Evolutionary conservation across 2,888 invertebrate species (phyloP).

Genomic region (Brenthis daphne): DNA sequence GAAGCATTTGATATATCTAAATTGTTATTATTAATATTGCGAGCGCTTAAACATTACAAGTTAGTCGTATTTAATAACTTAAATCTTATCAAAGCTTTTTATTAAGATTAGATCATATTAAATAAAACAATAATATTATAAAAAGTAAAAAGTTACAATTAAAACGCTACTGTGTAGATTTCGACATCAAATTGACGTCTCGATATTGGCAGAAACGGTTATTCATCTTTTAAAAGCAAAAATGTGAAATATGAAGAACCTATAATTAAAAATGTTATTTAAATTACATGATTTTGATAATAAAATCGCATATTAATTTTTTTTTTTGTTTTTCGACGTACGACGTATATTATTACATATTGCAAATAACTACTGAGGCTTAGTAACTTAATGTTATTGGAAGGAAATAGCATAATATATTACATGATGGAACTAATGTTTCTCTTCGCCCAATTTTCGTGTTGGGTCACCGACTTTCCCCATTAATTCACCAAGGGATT

Average conservation of each 20-base stretch:
- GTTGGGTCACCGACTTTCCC: constrained; percentile 34
- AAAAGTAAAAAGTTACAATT: too few species aligned
- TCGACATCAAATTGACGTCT: too few species aligned
- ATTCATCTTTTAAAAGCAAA: too few species aligned
- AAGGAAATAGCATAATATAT: constrained; percentile 30
- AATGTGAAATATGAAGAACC: too few species aligned
- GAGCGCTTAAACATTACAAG: neutral
- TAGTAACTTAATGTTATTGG: constrained; percentile 27
- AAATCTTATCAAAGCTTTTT: neutral
- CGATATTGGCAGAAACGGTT: too few species aligned
- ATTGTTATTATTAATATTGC: neutral
- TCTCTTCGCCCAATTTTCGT: constrained; percentile 31
- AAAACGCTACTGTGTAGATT: too few species aligned
- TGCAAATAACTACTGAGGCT: neutral
- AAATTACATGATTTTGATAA: too few species aligned
- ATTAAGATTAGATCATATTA: neutral
- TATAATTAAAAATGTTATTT: too few species aligned
- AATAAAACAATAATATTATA: too few species aligned
- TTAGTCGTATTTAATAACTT: neutral
- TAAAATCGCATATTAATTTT: too few species aligned
- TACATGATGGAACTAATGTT: constrained; percentile 34
- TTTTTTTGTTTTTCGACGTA: too few species aligned
- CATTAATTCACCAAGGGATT: constrained; percentile 31
- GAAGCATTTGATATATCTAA: neutral
- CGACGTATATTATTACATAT: too few species aligned